These are phyloP conservation scores for Rhyacichthys aspro DNA, from an alignment of 2,797 vertebrate genomes.

Conservation along the genomic window DNA sequence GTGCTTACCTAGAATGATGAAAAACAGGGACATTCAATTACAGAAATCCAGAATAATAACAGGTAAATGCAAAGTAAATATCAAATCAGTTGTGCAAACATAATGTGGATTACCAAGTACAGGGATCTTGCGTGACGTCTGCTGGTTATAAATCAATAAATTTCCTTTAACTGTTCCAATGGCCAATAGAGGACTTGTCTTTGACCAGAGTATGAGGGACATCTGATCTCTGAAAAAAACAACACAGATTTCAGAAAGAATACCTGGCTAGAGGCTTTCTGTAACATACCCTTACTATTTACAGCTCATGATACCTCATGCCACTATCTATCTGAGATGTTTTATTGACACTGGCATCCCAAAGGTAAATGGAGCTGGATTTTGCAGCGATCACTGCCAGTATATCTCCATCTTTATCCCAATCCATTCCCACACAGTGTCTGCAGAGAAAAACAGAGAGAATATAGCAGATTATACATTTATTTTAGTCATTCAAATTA, in stretches of 20 bases:
- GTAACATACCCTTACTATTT: neutral
- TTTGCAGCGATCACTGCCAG: slow-evolving; percentile 93
- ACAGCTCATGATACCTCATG: slow-evolving; percentile 82
- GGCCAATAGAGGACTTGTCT: slow-evolving; percentile 87
- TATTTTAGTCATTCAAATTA: neutral
- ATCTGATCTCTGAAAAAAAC: slow-evolving; percentile 87
- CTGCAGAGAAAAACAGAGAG: slow-evolving; percentile 29
- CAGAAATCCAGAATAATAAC: no score
- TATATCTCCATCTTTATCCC: slow-evolving; percentile 96
- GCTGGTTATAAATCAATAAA: slow-evolving; percentile 94
- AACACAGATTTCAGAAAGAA: neutral
- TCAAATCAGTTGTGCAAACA: neutral
- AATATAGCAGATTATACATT: neutral
- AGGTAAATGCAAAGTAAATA: slow-evolving; percentile 5
- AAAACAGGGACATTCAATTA: neutral
- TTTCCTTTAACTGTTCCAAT: slow-evolving; percentile 95
- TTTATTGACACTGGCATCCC: slow-evolving; percentile 95
- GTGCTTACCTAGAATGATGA: slow-evolving; percentile 87
- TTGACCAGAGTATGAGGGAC: slow-evolving; percentile 95
- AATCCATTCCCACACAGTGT: slow-evolving; percentile 90
- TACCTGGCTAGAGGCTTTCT: neutral
- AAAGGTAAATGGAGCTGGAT: slow-evolving; percentile 89
- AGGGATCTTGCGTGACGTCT: slow-evolving; percentile 96
- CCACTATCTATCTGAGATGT: slow-evolving; percentile 91
- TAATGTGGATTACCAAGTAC: slow-evolving; percentile 83